Base-by-base conservation (phyloP, 1,140 invertebrate species). In the Nymphalis io region DNA sequence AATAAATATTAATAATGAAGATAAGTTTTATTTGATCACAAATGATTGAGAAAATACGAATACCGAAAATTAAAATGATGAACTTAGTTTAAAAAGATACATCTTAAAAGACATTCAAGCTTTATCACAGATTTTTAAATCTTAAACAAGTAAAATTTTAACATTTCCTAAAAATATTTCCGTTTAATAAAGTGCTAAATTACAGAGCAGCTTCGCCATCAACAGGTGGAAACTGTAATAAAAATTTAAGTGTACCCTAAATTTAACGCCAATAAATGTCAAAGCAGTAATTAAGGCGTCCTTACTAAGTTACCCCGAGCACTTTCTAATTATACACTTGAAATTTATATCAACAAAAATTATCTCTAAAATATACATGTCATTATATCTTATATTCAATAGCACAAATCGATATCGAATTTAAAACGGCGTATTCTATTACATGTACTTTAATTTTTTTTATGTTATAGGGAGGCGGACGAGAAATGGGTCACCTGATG, bases 211-310 rank as follows among this genome's bases (percentile, higher is more conserved):
- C 23, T 39, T 16, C 23, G n/a, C 51, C 60, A 53, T 61, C 60
- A 69, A 69, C 67, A 69, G 67, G 67, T 69, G 67, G 60, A 42
- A 69, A 58, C 4, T 55, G 67, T 40, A 62, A 62, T 58, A 62
- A 69, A 69, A 62, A 64, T 64, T 20, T 66, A 44, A 62, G 46
- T 61, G 39, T 60, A 44, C 60, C 53, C 60, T 68, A 68, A 68
- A 68, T 61, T 69, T 57, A 20, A 53, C 60, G 33, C 59, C 58
- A 68, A 68, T 68, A 68, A 68, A 68, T 46, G 67, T 58, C 51
- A 62, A 69, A 62, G 48, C 46, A 57, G 62, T 39, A 57, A 69
- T 69, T 69, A 69, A 44, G 60, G 48, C 51, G 33, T 51, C 46
- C 46, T 64, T 27, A 64, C 51, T 27, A 55, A 21, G 18, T 64